Base-by-base conservation (phyloP, 2,113 vertebrate species). In the Gambusia affinis region DNA sequence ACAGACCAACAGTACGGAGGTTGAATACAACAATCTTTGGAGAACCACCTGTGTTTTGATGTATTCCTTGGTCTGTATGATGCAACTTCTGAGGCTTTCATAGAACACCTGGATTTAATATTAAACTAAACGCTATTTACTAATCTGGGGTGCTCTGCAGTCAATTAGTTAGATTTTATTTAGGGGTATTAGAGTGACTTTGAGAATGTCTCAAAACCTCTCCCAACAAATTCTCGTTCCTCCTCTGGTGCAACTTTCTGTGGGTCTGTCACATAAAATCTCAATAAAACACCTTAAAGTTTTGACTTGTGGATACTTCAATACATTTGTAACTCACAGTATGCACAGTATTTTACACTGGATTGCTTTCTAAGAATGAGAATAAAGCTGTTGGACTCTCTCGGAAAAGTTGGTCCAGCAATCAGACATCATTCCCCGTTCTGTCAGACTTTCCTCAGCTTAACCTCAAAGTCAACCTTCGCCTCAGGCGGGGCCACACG, bases 391-490 rank as follows among this genome's bases (percentile, higher is more conserved):
- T 24, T 67, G 28, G 63, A 72, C 66, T 28, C 6, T 19, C n/a
- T 60, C 4, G 29, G 5, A 61, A 37, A 57, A 71, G 67, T 70
- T 51, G 12, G 68, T 79, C 60, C 39, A 82, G 60, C 77, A 67
- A 57, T 64, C 68, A 68, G 35, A 75, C 73, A 81, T 78, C 61
- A 72, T 74, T 81, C 67, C 28, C 28, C 27, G 28, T 57, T 81
- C 69, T 79, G 54, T 70, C 69, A 65, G 67, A 47, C 63, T 76
- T 73, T 78, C 44, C 54, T 84, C 64, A 75, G 24, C 71, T 76
- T 63, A 72, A 67, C 68, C 77, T 75, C 51, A 76, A 80, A 87
- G 77, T 87, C 83, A 85, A 61, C 63, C 68, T 47, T 75, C 31
- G 42, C 86, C 72, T 79, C 73, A 78, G 76, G 80, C 80, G 17